Evolutionary conservation across 1,140 invertebrate genomes (phyloP), one percentile per base, ranked within the genome.

Genomic region (Vanessa tameamea): DNA sequence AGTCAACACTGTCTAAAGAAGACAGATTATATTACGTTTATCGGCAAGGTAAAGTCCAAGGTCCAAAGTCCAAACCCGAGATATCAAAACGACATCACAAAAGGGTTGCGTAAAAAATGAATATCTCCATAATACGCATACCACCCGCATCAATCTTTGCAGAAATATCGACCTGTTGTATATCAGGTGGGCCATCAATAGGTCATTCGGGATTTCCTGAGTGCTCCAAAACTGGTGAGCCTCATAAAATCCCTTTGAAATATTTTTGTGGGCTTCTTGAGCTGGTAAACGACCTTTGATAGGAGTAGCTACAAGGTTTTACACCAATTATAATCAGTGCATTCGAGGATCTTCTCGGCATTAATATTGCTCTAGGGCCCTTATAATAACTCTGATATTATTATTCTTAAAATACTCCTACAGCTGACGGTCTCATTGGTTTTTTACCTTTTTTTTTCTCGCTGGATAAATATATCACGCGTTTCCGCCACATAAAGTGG

Each of bases 61-160:
- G n/a, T 55, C 37, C 37, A n/a, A 51, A n/a, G n/a, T 55, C n/a
- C 57, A n/a, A 37, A 37, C 6, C 26, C 9, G 2, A 13, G 9
- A 55, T 43, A 43, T 69, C 31, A 61, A 69, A 61, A 69, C 67
- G 59, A 14, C 13, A 37, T 48, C 53, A 47, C 55, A 61, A 61
- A 69, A 47, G 61, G 53, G 26, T 20, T 7, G 4, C n/a, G 12
- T 47, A 61, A 26, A 31, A 13, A 53, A n/a, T 0, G 43, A 66
- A 66, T 31, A 65, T 50, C 47, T 48, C 16, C 13, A 13, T 61
- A 48, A 50, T 48, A 43, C 67, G 55, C 43, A 69, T 69, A 61
- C 53, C 51, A 26, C n/a, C 13, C 55, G 12, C 67, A 69, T 69
- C 47, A 69, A 69, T 69, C 67, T 69, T 61, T 55, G 43, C 47